Conservation (phyloP, 92 coral and sea anemone genomes). For the Zoanthus solanderi region DNA sequence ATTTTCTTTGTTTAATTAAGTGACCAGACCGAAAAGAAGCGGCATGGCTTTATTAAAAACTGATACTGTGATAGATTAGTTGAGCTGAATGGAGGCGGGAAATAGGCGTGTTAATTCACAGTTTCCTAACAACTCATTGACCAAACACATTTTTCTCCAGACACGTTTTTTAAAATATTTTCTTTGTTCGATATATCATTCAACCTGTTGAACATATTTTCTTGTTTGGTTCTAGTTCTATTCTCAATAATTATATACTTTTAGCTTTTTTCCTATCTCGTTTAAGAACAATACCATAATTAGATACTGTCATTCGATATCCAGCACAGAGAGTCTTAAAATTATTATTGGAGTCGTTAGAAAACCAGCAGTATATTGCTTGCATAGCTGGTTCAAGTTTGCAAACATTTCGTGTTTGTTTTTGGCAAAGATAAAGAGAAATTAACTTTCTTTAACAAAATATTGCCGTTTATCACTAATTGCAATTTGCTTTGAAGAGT, state of each 20-base stretch:
- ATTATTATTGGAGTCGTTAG: not conserved
- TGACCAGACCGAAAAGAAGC: not conserved
- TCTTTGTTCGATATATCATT: not conserved
- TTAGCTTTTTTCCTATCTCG: not conserved
- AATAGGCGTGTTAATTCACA: constrained; percentile 30
- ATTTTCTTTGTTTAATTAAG: constrained; percentile 7
- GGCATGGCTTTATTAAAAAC: not conserved
- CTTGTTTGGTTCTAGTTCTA: not conserved
- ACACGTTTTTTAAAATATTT: not conserved
- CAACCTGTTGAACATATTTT: not conserved
- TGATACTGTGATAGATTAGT: constrained; percentile 26
- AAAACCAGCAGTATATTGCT: not conserved
- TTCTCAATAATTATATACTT: not conserved
- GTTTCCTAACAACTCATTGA: not conserved
- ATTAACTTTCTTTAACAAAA: not conserved
- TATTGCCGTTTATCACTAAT: not conserved
- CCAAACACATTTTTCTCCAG: not conserved
- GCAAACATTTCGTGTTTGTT: not conserved
- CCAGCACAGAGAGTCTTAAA: not conserved
- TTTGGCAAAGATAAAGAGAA: not conserved
- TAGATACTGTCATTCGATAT: not conserved
- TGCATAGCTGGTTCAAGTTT: not conserved
- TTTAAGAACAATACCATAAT: not conserved
- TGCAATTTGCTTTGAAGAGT: not conserved
- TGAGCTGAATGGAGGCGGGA: not conserved